Percentiles rank a stretch among this genome's conserved stretches.
Conservation (phyloP, 2,797 vertebrate genomes). For the Stomatorhinus walkeri region DNA sequence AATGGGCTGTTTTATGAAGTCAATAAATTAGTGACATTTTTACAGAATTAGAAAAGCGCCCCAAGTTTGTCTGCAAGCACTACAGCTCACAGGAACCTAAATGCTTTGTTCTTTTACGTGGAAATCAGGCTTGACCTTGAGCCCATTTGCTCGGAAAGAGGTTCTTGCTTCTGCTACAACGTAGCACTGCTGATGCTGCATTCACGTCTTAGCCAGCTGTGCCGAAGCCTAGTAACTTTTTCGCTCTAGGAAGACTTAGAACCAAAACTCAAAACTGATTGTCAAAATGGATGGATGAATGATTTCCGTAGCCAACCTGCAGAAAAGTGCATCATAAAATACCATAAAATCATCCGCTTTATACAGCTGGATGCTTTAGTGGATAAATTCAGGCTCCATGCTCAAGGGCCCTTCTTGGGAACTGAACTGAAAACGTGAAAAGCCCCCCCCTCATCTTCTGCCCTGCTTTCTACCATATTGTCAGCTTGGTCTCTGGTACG, state of each 20-base stretch:
- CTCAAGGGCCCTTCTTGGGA: constrained; percentile 4
- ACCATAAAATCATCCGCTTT: not conserved
- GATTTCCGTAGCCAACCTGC: not conserved
- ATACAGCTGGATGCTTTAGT: not conserved
- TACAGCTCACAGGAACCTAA: not conserved
- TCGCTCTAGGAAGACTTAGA: not conserved
- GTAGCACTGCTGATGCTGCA: not conserved
- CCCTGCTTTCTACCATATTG: not conserved
- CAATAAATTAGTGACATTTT: not conserved
- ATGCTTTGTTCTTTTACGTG: not conserved
- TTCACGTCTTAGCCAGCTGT: not conserved
- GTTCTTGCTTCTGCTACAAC: not conserved
- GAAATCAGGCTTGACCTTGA: not conserved
- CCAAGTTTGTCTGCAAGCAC: not conserved
- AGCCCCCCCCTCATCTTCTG: not conserved
- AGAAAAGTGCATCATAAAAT: not conserved
- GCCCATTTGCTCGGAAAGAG: not conserved
- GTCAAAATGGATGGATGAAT: not conserved
- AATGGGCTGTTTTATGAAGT: not conserved
- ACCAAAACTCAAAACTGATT: not conserved
- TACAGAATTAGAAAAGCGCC: not conserved
- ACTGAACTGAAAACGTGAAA: not conserved
- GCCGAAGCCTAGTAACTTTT: not conserved
- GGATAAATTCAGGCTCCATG: not conserved
- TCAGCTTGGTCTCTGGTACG: not conserved